A percentile compares a stretch with the other conserved stretches of the same genome.
Conservation (phyloP, 2,113 vertebrate genomes). For the Pica pica region DNA sequence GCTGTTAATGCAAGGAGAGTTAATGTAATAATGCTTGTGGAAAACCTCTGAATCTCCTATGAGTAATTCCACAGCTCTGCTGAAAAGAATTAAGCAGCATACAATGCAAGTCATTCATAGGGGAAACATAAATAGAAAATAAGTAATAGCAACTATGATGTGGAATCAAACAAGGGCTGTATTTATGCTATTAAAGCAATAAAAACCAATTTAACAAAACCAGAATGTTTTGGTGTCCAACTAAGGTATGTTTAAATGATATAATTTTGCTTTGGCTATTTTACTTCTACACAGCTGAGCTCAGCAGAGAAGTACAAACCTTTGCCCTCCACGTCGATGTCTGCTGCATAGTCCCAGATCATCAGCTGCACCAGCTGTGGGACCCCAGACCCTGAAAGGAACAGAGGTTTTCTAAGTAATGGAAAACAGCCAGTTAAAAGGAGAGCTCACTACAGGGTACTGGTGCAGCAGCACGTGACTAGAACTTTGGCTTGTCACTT, state of each 20-base stretch:
- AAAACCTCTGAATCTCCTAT: not conserved
- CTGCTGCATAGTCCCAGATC: conserved; percentile 91
- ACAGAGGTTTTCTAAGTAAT: not conserved
- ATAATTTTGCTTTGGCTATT: not conserved
- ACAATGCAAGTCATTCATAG: not conserved
- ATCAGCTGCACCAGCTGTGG: conserved; percentile 86
- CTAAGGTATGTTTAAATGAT: not conserved
- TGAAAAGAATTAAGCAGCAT: not conserved
- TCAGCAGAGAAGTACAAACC: conserved; percentile 70
- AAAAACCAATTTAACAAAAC: not conserved
- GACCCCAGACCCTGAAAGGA: conserved; percentile 80
- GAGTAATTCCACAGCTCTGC: not conserved
- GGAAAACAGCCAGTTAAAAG: not conserved
- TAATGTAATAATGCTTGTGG: not conserved
- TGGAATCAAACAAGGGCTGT: not conserved
- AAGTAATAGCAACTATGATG: not conserved
- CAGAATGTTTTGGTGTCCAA: not conserved
- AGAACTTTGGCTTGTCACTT: not conserved
- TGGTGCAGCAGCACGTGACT: not conserved
- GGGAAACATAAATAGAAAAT: not conserved
- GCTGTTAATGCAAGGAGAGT: not conserved
- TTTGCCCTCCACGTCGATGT: conserved; percentile 80
- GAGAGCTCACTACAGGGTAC: not conserved
- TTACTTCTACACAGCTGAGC: not conserved
- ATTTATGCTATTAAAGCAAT: not conserved